phyloP scores from a whole-genome alignment of 2,113 vertebrate species.

The Oenanthe oenanthe region DNA sequence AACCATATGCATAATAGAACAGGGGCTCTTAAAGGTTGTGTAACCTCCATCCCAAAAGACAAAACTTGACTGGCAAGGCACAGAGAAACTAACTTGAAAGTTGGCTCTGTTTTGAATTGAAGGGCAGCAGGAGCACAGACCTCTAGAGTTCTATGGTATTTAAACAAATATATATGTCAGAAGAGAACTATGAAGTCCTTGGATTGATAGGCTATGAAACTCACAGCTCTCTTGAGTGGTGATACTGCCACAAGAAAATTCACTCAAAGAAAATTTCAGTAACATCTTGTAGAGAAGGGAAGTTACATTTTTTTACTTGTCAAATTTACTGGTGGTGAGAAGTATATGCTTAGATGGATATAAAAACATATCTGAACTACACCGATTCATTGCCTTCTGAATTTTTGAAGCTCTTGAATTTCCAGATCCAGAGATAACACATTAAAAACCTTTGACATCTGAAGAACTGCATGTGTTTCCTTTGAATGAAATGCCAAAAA shows the following conservation, averaged over 20 bases:
- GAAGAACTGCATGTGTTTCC: neutral
- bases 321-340: neutral
- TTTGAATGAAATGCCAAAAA: neutral
- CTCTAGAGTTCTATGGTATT: neutral
- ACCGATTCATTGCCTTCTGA: neutral
- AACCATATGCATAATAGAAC: neutral
- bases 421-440: neutral
- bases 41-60: neutral
- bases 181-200: neutral
- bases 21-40: neutral
- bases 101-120: neutral
- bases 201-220: neutral
- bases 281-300: neutral
- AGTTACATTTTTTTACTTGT: neutral
- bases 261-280: neutral
- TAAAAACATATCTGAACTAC: neutral
- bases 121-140: neutral
- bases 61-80: neutral
- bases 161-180: neutral
- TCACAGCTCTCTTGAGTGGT: neutral
- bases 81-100: neutral
- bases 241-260: neutral
- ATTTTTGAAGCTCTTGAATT: neutral
- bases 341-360: neutral
- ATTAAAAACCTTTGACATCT: neutral